These are phyloP conservation scores for Elegia similella DNA, from an alignment of 2,888 invertebrate genomes.

Conservation along the genomic window DNA sequence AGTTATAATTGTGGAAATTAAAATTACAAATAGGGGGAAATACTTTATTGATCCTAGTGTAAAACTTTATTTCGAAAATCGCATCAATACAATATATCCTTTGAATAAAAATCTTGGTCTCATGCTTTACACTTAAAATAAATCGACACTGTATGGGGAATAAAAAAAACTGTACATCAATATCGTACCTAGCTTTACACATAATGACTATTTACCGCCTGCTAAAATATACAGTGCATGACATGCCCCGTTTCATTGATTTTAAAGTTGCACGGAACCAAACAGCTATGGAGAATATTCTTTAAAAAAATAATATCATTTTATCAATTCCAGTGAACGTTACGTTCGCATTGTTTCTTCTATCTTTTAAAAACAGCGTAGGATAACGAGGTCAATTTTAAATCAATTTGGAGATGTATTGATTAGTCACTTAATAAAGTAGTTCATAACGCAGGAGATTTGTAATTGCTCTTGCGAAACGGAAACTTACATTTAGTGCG, in stretches of 20 bases:
- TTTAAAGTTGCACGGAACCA: slow-evolving; percentile 10
- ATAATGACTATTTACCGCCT: slow-evolving; percentile 46
- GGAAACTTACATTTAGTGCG: no score
- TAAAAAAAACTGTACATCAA: slow-evolving; percentile 69
- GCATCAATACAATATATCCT: slow-evolving; percentile 76
- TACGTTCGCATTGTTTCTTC: no score
- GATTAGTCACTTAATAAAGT: no score
- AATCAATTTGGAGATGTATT: no score
- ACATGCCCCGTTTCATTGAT: slow-evolving; percentile 26
- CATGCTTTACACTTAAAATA: slow-evolving; percentile 71
- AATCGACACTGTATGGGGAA: slow-evolving; percentile 57
- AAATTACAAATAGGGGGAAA: slow-evolving; percentile 60
- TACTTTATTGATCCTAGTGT: slow-evolving; percentile 81
- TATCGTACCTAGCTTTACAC: slow-evolving; percentile 63
- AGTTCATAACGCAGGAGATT: no score
- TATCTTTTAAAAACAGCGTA: no score
- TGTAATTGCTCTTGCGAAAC: no score
- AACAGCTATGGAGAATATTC: not conserved
- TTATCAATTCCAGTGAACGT: no score
- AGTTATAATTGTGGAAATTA: slow-evolving; percentile 40
- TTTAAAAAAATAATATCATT: not conserved
- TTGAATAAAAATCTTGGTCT: slow-evolving; percentile 78
- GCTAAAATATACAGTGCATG: slow-evolving; percentile 62
- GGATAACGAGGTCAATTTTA: no score
- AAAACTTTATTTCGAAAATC: slow-evolving; percentile 79